Conservation (phyloP, 2,113 vertebrate genomes). For the Pao palembangensis region DNA sequence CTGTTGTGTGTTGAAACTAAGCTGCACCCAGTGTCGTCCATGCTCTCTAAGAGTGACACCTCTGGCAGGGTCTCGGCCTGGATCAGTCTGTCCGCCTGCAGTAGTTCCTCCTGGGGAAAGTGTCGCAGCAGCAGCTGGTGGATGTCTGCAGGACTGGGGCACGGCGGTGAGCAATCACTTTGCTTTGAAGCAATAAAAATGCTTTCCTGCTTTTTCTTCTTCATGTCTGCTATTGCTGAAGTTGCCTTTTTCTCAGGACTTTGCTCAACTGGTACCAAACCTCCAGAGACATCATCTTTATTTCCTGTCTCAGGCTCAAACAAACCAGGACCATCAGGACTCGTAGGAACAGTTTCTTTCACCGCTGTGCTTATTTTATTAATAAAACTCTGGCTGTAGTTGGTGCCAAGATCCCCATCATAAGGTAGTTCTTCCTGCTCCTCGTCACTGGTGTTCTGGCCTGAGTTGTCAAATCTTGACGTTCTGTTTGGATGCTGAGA, state of each 20-base stretch:
- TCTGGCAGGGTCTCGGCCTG: slow-evolving; percentile 84
- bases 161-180: background rate
- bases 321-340: slow-evolving; percentile 22
- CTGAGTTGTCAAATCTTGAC: slow-evolving; percentile 44
- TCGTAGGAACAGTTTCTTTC: slow-evolving; percentile 28
- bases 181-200: background rate
- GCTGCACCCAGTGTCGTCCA: slow-evolving; percentile 65
- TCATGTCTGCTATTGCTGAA: slow-evolving; percentile 6
- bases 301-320: slow-evolving; percentile 2
- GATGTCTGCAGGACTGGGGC: slow-evolving; percentile 42
- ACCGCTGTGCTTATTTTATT: slow-evolving; percentile 31
- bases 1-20: slow-evolving; percentile 19
- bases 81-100: slow-evolving; percentile 66
- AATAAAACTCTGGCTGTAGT: slow-evolving; percentile 28
- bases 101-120: slow-evolving; percentile 73
- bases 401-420: slow-evolving; percentile 57
- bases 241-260: background rate
- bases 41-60: slow-evolving; percentile 76
- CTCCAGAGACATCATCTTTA: background rate
- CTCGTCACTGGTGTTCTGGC: slow-evolving; percentile 72
- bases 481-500: slow-evolving; percentile 26
- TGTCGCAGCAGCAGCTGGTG: slow-evolving; percentile 74
- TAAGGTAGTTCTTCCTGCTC: slow-evolving; percentile 83
- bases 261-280: background rate
- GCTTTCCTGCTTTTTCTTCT: slow-evolving; percentile 3